phyloP scores from a whole-genome alignment of 2,888 invertebrate genomes.

The Embidobia sp. region DNA sequence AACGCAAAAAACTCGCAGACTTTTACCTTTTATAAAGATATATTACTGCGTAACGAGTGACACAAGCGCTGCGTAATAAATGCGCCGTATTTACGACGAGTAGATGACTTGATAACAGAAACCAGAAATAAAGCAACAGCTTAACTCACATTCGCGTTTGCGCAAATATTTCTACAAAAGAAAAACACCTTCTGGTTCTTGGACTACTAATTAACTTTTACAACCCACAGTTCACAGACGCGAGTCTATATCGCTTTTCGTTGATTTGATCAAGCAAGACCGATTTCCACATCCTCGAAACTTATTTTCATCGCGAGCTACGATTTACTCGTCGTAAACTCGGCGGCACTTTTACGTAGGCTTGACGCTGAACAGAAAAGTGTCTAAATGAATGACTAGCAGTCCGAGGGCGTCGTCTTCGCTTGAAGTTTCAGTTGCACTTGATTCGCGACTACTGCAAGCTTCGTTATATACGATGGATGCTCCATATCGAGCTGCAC shows the following conservation, averaged over 20 bases:
- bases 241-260: slow-evolving; percentile 8
- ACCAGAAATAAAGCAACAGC: slow-evolving; percentile 16
- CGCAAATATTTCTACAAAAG: not conserved
- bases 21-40: slow-evolving; percentile 45
- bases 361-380: slow-evolving; percentile 43
- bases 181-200: slow-evolving; percentile 4
- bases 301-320: not conserved
- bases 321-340: slow-evolving; percentile 40
- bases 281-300: slow-evolving; percentile 30
- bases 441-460: slow-evolving; percentile 16
- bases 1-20: slow-evolving; percentile 41
- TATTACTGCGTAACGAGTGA: slow-evolving; percentile 50
- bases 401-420: slow-evolving; percentile 46
- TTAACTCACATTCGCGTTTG: slow-evolving; percentile 18
- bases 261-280: slow-evolving; percentile 10
- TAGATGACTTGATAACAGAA: slow-evolving; percentile 34
- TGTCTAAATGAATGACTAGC: slow-evolving; percentile 48
- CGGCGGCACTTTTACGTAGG: slow-evolving; percentile 22
- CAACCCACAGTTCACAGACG: slow-evolving; percentile 5
- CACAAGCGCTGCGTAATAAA: slow-evolving; percentile 44
- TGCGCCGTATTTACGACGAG: slow-evolving; percentile 35
- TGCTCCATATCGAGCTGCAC: slow-evolving; percentile 7
- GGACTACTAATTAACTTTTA: slow-evolving; percentile 39
- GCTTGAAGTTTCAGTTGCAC: slow-evolving; percentile 41
- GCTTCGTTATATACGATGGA: slow-evolving; percentile 24